A percentile compares a stretch with the other conserved stretches of the same genome.
Conservation (phyloP, 64 coral and sea anemone species). For the Platygyra sinensis region DNA sequence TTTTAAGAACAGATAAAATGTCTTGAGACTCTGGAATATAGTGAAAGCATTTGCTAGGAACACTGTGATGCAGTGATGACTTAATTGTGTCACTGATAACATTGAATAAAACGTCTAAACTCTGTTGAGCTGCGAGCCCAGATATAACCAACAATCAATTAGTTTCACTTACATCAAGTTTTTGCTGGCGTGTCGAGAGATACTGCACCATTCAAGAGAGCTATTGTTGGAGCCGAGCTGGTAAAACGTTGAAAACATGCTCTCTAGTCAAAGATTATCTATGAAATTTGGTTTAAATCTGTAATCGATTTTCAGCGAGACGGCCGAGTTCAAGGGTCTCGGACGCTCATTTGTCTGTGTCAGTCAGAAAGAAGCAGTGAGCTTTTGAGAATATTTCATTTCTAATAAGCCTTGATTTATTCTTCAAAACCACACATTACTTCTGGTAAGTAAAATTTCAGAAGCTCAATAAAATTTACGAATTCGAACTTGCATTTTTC, state of each 20-base stretch:
- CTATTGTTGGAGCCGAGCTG: not conserved
- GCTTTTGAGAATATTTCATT: not conserved
- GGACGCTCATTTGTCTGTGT: not conserved
- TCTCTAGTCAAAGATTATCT: not conserved
- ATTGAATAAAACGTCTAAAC: too few relatives aligned
- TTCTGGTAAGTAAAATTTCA: not conserved
- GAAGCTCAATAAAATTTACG: not conserved
- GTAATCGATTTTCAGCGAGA: not conserved
- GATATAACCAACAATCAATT: too few relatives aligned
- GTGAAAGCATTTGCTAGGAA: too few relatives aligned
- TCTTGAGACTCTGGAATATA: not conserved
- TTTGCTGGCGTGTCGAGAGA: not conserved
- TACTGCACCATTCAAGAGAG: not conserved
- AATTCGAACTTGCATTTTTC: not conserved
- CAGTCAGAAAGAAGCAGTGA: not conserved
- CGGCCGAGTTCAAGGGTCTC: not conserved
- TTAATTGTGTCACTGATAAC: too few relatives aligned
- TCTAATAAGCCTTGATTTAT: not conserved
- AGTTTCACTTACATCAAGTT: too few relatives aligned
- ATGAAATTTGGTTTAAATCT: not conserved
- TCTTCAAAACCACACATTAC: not conserved
- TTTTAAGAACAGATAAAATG: not conserved
- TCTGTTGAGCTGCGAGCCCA: too few relatives aligned
- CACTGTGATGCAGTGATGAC: too few relatives aligned
- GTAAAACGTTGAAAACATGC: not conserved